These are phyloP conservation scores for Aspidoscelis tigris DNA, from an alignment of 2,113 vertebrate species.

Conservation along the genomic window DNA sequence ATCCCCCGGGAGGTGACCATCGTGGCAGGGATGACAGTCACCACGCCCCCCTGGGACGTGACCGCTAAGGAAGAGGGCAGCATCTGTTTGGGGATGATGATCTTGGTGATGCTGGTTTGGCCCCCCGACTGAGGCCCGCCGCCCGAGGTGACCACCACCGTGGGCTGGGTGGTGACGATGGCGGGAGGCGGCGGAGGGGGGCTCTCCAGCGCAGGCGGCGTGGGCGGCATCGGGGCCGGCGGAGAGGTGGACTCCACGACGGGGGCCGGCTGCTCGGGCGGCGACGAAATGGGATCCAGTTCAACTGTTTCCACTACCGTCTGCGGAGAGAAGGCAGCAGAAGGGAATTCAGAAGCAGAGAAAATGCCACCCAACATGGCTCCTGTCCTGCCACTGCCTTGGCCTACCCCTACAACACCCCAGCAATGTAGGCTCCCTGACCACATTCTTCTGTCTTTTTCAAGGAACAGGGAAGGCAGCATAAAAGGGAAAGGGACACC, in stretches of 20 bases:
- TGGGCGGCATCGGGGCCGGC: background rate
- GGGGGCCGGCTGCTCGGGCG: slow-evolving; percentile 29
- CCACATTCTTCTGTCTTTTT: too few relatives aligned
- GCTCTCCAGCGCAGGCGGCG: slow-evolving; percentile 67
- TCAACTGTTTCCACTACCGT: slow-evolving; percentile 71
- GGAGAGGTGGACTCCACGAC: background rate
- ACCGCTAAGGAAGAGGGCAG: slow-evolving; percentile 76
- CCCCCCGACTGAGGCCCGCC: slow-evolving; percentile 60
- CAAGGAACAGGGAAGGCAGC: background rate
- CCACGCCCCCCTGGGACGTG: slow-evolving; percentile 73
- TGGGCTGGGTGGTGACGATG: slow-evolving; percentile 63
- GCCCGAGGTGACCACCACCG: slow-evolving; percentile 60
- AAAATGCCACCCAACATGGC: accelerated
- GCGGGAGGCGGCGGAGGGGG: slow-evolving; percentile 59
- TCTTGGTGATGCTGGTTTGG: slow-evolving; percentile 82
- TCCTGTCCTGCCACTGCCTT: accelerated
- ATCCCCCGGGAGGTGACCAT: slow-evolving; percentile 73
- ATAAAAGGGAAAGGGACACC: too few relatives aligned
- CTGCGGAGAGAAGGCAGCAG: slow-evolving; percentile 38
- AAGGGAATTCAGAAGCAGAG: background rate
- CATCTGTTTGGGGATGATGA: slow-evolving; percentile 87
- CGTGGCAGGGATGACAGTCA: slow-evolving; percentile 81
- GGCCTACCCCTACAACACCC: background rate
- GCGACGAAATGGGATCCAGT: slow-evolving; percentile 70
- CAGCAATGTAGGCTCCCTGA: background rate